Percentiles rank a stretch among this genome's conserved stretches.
phyloP scores from a whole-genome alignment of 2,113 vertebrate genomes.

The Barbus barbus region DNA sequence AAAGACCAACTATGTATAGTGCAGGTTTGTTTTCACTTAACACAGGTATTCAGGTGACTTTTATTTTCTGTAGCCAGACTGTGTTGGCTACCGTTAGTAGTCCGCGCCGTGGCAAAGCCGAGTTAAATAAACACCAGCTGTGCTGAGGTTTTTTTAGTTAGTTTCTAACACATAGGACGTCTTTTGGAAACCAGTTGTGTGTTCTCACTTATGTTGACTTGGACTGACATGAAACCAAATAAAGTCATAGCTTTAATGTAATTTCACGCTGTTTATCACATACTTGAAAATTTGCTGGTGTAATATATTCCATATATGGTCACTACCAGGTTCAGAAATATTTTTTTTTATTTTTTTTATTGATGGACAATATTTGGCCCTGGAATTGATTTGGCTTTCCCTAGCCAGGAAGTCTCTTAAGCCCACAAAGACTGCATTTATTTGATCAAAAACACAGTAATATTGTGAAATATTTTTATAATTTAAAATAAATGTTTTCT shows the following conservation, averaged over 20 bases:
- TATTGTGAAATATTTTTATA: background rate
- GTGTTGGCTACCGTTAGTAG: constrained; percentile 26
- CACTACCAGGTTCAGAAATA: background rate
- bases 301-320: background rate
- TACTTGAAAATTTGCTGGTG: background rate
- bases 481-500: background rate
- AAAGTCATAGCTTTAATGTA: background rate
- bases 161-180: background rate
- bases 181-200: constrained; percentile 7
- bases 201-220: background rate
- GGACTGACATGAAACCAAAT: background rate
- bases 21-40: constrained; percentile 38
- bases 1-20: constrained; percentile 32
- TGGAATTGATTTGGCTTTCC: background rate
- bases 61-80: constrained; percentile 29
- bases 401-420: background rate
- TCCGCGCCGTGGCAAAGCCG: background rate
- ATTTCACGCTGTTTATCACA: background rate
- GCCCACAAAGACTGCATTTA: background rate
- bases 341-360: background rate
- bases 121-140: constrained; percentile 44
- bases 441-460: background rate
- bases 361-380: background rate
- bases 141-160: constrained; percentile 24
- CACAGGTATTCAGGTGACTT: constrained; percentile 41